Percentiles rank a stretch among this genome's conserved stretches.
Evolutionary conservation across 2,113 vertebrate species (phyloP).

Genomic region (Aythya baeri): DNA sequence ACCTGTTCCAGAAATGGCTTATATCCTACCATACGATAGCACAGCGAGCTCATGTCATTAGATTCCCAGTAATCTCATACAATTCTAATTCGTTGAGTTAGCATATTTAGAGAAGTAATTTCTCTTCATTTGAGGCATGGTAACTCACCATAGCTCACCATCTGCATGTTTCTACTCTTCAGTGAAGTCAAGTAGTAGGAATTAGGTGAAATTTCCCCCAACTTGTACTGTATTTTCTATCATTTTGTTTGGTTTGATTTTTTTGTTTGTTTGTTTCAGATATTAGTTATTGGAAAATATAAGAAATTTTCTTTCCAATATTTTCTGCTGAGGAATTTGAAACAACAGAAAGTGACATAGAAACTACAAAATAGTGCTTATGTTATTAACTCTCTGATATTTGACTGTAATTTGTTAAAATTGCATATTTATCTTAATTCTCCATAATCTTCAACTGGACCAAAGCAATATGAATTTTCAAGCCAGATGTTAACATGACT

Average conservation of each 20-base stretch:
- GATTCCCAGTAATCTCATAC: neutral
- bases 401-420: neutral
- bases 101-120: neutral
- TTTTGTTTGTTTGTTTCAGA: neutral
- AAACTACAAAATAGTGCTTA: neutral
- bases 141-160: neutral
- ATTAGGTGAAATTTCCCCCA: neutral
- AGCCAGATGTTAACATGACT: neutral
- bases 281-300: neutral
- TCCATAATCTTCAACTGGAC: neutral
- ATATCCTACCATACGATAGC: neutral
- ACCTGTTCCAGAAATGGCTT: neutral
- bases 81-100: neutral
- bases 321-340: neutral
- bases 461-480: neutral
- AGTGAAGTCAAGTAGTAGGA: neutral
- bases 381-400: neutral
- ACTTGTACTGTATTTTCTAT: neutral
- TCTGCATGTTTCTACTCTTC: neutral
- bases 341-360: neutral
- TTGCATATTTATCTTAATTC: neutral
- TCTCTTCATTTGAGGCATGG: neutral
- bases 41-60: accelerated
- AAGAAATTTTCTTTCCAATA: neutral
- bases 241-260: neutral